phyloP scores from a whole-genome alignment of 2,113 vertebrate species.

The Dissostichus mawsoni region DNA sequence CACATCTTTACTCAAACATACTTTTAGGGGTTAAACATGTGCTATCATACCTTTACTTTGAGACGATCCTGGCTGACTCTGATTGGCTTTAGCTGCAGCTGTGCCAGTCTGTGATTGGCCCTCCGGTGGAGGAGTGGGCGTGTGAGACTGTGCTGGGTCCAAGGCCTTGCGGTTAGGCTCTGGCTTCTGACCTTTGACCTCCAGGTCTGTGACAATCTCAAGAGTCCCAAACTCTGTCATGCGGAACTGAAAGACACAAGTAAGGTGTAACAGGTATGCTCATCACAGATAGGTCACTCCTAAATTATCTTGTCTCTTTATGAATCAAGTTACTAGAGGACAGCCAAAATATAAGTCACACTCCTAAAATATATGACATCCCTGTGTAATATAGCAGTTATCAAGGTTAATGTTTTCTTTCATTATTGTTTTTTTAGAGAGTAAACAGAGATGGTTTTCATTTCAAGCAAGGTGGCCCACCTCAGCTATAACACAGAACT shows the following conservation, averaged over 20 bases:
- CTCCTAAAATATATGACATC: neutral
- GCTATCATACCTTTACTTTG: constrained; percentile 57
- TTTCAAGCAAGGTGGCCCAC: neutral
- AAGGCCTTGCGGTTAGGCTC: constrained; percentile 58
- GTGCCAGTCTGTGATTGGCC: constrained; percentile 60
- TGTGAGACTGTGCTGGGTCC: constrained; percentile 75
- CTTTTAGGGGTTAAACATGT: neutral
- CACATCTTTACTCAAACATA: constrained; percentile 2
- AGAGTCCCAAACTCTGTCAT: constrained; percentile 97
- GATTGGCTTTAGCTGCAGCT: constrained; percentile 49
- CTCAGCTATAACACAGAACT: neutral
- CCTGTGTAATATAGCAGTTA: neutral
- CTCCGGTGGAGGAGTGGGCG: constrained; percentile 80
- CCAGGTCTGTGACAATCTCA: constrained; percentile 94
- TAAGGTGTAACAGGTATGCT: neutral
- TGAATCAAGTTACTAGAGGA: neutral
- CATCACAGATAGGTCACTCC: neutral
- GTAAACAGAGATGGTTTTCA: neutral
- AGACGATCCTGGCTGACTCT: constrained; percentile 61
- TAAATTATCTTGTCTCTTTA: neutral
- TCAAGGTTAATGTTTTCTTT: neutral
- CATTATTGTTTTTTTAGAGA: neutral
- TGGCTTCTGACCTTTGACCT: constrained; percentile 82
- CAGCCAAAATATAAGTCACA: neutral
- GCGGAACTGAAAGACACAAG: constrained; percentile 87